Evolutionary conservation across 30 jellyfish, hydroid and myxozoan genomes (phyloP), one percentile per base, ranked within the genome.

Genomic region (Aurelia aurita complex sp. Pacific): DNA sequence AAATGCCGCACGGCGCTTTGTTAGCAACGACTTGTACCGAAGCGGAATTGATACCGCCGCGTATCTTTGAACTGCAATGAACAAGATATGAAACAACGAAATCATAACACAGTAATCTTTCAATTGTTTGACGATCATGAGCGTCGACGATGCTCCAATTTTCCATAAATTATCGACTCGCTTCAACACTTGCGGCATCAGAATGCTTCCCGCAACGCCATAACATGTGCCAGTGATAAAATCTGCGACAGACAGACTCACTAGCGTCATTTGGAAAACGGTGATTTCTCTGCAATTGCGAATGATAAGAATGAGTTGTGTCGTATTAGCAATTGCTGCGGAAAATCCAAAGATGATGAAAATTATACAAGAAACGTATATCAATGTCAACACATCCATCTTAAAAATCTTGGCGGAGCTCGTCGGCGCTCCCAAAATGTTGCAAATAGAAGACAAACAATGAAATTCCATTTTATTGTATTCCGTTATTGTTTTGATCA

Each of bases 31-130:
- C 71, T 50, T 50, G 83, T 42, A 73, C 3, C 70, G 69, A 8
- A 73, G 57, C 19, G 83, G 69, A 19, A 40, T 11, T 50, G 52
- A n/a, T n/a, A 73, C 64, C 53, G 83, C 83, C n/a, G n/a, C 52
- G 43, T 42, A 73, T 9, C 83, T 73, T n/a, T 73, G 83, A 73
- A 73, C 34, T n/a, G 83, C 70, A 5, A 73, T 73, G 35, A 73
- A 73, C 54, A 73, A 35, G 2, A 73, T n/a, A 33, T 73, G 83
- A 42, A 50, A 50, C 1, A 73, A 4, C 60, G 83, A 43, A 13
- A 50, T n/a, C 23, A 34, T 11, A 68, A 46, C 57, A 46, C 57
- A 46, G 57, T 46, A 46, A 46, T 46, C 57, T 46, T 46, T 46
- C 57, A 46, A 46, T 46, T 46, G 57, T 46, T 46, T 46, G 57